A percentile compares a stretch with the other conserved stretches of the same genome.
Evolutionary conservation across 2,113 vertebrate genomes (phyloP).

Genomic region (Onychostoma macrolepis): DNA sequence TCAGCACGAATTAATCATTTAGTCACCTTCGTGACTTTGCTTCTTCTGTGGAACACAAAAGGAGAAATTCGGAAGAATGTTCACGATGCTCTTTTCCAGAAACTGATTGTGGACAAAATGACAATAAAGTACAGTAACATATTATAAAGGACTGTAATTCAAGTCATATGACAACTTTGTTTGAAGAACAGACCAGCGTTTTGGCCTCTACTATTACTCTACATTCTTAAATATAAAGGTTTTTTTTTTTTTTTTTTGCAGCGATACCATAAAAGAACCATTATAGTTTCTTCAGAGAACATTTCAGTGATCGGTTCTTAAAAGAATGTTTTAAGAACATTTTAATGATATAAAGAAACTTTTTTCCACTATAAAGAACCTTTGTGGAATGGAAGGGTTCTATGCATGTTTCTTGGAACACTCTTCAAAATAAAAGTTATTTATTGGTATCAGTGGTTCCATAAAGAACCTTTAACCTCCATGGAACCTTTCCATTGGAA

Average conservation of each 20-base stretch:
- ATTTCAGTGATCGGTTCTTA: too few relatives aligned
- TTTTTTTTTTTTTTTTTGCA: too few relatives aligned
- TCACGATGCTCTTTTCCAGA: neutral
- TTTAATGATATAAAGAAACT: too few relatives aligned
- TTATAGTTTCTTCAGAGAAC: too few relatives aligned
- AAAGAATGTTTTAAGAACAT: too few relatives aligned
- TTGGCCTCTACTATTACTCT: too few relatives aligned
- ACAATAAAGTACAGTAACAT: neutral
- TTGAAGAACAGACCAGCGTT: neutral
- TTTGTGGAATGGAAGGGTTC: neutral
- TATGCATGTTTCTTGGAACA: too few relatives aligned
- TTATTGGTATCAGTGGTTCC: neutral
- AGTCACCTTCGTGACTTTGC: neutral
- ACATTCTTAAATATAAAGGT: too few relatives aligned
- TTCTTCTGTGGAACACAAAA: neutral
- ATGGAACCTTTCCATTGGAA: too few relatives aligned
- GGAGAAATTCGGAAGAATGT: neutral
- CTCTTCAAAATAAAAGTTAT: neutral
- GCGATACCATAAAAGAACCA: too few relatives aligned
- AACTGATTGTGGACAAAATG: neutral
- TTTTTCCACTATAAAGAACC: too few relatives aligned
- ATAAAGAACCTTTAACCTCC: neutral
- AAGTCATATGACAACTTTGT: neutral
- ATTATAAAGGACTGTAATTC: neutral
- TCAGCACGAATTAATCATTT: neutral